A percentile compares a stretch with the other conserved stretches of the same genome.
Evolutionary conservation across 2,888 invertebrate species (phyloP).

Genomic region (Hyles lineata): DNA sequence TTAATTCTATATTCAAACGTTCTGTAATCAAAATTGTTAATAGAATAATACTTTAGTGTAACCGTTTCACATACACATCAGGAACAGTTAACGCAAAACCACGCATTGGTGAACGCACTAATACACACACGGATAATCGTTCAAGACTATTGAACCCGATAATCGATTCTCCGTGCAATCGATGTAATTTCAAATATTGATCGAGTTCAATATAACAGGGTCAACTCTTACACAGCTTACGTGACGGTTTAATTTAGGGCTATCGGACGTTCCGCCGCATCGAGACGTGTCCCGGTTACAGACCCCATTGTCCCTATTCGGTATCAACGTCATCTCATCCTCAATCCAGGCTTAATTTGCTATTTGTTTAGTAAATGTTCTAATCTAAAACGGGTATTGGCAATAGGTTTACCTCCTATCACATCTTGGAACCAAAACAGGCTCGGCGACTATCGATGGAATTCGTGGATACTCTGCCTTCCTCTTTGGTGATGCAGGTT

Average conservation of each 20-base stretch:
- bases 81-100: too few species aligned
- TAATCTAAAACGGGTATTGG: neutral
- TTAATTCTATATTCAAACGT: too few species aligned
- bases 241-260: conserved; percentile 9
- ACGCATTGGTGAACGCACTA: neutral
- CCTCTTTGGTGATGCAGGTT: too few species aligned
- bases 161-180: conserved; percentile 19
- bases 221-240: neutral
- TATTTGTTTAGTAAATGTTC: neutral
- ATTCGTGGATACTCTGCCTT: too few species aligned
- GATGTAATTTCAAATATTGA: conserved; percentile 21
- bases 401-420: too few species aligned
- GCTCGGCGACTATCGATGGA: too few species aligned
- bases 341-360: neutral
- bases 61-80: too few species aligned
- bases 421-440: too few species aligned
- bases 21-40: too few species aligned
- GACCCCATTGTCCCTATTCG: neutral
- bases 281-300: conserved; percentile 6
- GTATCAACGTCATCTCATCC: neutral
- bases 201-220: neutral
- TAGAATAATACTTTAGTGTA: too few species aligned
- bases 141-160: neutral
- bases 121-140: neutral
- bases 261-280: neutral